A percentile compares a stretch with the other conserved stretches of the same genome.
Conservation (phyloP, 2,888 invertebrate genomes). For the Drosophila suboccidentalis region DNA sequence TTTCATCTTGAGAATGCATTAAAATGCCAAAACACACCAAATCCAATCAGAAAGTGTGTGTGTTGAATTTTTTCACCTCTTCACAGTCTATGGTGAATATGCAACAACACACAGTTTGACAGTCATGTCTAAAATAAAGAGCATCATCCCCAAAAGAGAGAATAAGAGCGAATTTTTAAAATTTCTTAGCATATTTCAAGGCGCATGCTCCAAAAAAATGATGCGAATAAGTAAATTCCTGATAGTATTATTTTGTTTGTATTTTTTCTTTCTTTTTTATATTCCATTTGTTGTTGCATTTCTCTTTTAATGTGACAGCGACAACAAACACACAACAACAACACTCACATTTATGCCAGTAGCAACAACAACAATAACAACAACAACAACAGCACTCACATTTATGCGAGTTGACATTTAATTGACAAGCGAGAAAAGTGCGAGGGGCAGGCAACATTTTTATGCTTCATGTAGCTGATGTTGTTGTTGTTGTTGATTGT, state of each 20-base stretch:
- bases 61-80: conserved; percentile 1
- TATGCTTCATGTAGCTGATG: conserved; percentile 21
- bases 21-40: conserved; percentile 52
- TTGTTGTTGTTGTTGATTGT: conserved; percentile 12
- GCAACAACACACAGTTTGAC: conserved; percentile 45
- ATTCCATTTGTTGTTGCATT: conserved; percentile 16
- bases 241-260: background rate
- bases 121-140: conserved; percentile 31
- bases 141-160: conserved; percentile 26
- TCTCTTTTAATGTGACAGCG: conserved; percentile 64
- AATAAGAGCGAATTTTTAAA: background rate
- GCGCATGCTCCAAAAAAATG: conserved; percentile 53
- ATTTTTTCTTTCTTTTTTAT: background rate
- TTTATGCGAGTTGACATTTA: conserved; percentile 77
- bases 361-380: conserved; percentile 28
- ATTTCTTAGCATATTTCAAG: conserved; percentile 22
- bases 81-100: conserved; percentile 51
- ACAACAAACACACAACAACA: conserved; percentile 37
- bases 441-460: conserved; percentile 35
- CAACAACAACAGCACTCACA: conserved; percentile 40
- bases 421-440: conserved; percentile 66
- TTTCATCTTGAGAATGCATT: conserved; percentile 45
- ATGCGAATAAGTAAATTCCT: conserved; percentile 16
- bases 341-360: conserved; percentile 59
- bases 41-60: conserved; percentile 46